Percentiles rank a stretch among this genome's conserved stretches.
phyloP scores from a whole-genome alignment of 2,797 vertebrate genomes.

The Alectoris magna region DNA sequence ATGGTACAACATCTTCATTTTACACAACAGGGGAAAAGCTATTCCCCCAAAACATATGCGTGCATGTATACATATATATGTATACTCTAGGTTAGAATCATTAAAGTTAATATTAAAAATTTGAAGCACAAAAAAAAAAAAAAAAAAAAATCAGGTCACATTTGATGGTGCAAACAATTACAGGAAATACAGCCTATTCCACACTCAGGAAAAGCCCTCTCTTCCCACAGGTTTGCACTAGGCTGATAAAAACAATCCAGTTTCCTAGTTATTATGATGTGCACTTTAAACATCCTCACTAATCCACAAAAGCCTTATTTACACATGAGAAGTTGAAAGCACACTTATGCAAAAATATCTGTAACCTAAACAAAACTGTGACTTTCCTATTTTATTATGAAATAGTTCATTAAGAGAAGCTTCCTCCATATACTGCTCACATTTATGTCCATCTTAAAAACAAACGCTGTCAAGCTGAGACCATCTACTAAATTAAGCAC shows the following conservation, averaged over 20 bases:
- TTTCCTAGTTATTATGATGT: slow-evolving; percentile 72
- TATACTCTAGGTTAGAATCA: slow-evolving; percentile 16
- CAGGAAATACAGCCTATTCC: slow-evolving; percentile 75
- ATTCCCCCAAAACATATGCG: not conserved
- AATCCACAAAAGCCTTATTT: slow-evolving; percentile 60
- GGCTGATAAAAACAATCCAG: slow-evolving; percentile 75
- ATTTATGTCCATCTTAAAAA: not conserved
- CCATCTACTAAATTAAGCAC: not conserved
- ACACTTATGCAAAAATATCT: slow-evolving; percentile 1
- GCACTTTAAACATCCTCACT: slow-evolving; percentile 69
- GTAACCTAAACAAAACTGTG: slow-evolving; percentile 7
- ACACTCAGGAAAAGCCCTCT: slow-evolving; percentile 66
- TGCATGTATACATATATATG: too few relatives aligned
- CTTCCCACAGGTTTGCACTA: slow-evolving; percentile 76
- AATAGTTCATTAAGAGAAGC: not conserved
- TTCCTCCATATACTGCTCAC: not conserved
- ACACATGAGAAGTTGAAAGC: slow-evolving; percentile 22
- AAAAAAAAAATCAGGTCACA: slow-evolving; percentile 41
- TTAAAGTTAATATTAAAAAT: slow-evolving; percentile 5
- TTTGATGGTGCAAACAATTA: slow-evolving; percentile 75
- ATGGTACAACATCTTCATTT: not conserved
- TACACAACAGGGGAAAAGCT: not conserved
- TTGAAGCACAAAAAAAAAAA: not conserved
- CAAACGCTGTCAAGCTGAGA: not conserved
- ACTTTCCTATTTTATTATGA: not conserved